A percentile compares a stretch with the other conserved stretches of the same genome.
Evolutionary conservation across 2,797 vertebrate species (phyloP).

Genomic region (Enteromius afrohamiltoni): DNA sequence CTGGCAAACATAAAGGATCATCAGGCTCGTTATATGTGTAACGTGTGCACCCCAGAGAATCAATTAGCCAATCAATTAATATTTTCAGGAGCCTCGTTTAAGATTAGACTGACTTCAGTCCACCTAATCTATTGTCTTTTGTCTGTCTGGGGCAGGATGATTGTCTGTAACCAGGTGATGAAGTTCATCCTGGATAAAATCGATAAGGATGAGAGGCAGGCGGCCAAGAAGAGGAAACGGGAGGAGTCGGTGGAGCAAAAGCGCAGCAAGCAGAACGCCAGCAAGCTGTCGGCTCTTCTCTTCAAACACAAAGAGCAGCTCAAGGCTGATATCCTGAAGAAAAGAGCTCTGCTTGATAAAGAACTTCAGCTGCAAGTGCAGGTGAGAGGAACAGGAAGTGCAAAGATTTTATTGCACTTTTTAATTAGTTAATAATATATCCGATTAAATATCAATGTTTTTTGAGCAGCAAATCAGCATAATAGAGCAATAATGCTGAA

Average conservation of each 20-base stretch:
- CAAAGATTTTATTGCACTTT: not conserved
- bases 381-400: conserved; percentile 72
- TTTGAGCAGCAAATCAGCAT: not conserved
- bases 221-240: conserved; percentile 94
- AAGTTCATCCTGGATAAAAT: conserved; percentile 99
- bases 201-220: conserved; percentile 98
- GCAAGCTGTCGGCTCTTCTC: conserved; percentile 92
- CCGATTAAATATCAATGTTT: not conserved
- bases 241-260: conserved; percentile 97
- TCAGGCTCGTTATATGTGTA: not conserved
- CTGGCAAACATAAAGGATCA: conserved; percentile 27
- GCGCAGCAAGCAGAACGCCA: conserved; percentile 93
- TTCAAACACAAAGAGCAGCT: conserved; percentile 99
- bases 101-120: not conserved
- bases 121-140: not conserved
- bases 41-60: not conserved
- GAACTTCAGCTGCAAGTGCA: conserved; percentile 97
- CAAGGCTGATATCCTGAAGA: conserved; percentile 96
- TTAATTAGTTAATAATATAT: not conserved
- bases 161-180: conserved; percentile 99
- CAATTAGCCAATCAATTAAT: not conserved
- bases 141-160: conserved; percentile 84
- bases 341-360: conserved; percentile 95
- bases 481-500: not conserved
- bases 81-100: not conserved